Evolutionary conservation across 2,888 invertebrate species (phyloP).

Genomic region (Autographa pulchrina): DNA sequence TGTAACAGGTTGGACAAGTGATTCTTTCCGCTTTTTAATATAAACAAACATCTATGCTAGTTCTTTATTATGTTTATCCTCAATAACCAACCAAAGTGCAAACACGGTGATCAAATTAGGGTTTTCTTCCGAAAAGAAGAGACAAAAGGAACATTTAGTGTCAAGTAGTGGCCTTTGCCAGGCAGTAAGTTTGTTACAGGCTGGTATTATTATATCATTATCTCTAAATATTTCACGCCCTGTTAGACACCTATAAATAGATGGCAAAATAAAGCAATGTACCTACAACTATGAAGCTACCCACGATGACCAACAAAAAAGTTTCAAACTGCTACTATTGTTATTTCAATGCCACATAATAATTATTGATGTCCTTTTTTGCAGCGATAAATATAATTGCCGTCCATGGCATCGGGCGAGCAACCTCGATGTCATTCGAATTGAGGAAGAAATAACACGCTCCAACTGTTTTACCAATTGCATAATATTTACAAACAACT

Average conservation of each 20-base stretch:
- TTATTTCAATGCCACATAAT: constrained; percentile 70
- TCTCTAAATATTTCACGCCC: not conserved
- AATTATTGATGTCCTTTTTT: constrained; percentile 68
- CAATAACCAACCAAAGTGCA: not conserved
- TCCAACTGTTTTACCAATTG: constrained; percentile 14
- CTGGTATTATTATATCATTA: not conserved
- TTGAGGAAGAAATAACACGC: constrained; percentile 31
- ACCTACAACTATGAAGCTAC: constrained; percentile 28
- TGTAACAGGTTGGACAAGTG: not conserved
- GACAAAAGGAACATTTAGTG: not conserved
- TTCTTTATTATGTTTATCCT: not conserved
- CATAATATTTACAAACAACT: not conserved
- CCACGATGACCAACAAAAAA: constrained; percentile 58
- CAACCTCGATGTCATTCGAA: constrained; percentile 53
- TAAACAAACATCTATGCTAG: not conserved
- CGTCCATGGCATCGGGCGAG: constrained; percentile 43
- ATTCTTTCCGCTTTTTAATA: not conserved
- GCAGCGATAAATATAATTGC: constrained; percentile 57
- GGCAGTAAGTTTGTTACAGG: not conserved
- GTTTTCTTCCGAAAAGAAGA: not conserved
- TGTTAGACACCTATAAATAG: not conserved
- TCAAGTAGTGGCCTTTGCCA: no score
- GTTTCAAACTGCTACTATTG: constrained; percentile 66
- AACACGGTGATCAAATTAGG: not conserved
- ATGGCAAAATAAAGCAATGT: constrained; percentile 10